Evolutionary conservation across 2,113 vertebrate genomes (phyloP), one percentile per base, ranked within the genome.

Genomic region (Erythrolamprus reginae): DNA sequence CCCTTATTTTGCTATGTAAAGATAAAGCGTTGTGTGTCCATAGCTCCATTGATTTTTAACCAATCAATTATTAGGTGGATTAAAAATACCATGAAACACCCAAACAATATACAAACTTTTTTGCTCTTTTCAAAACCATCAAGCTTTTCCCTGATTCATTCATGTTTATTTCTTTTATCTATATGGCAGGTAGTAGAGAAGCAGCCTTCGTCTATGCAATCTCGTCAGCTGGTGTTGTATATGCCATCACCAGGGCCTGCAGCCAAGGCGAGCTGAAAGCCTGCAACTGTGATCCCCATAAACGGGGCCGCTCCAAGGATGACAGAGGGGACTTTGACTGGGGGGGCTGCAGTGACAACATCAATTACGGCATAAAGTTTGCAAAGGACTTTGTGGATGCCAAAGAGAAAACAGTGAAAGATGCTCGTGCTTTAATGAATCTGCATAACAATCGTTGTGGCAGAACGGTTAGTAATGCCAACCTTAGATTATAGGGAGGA

Each of bases 261-360:
- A 99, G 99, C 96, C 99, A 99, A 88, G 99, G 99, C 0, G 98
- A 99, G 93, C 98, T 99, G 88, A 99, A 98, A 95, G 97, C 96
- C 4, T 99, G 99, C 77, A 97, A 97, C 96, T 99, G 99, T 38
- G 99, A 99, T 95, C 98, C 98, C 0, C 98, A 98, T 55, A 99
- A 98, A 94, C 98, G 98, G 1, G 99, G 98, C 56, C 97, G 98
- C 82, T 93, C 96, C 26, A 97, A 94, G 52, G 98, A 99, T 15
- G 97, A 97, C 8, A 96, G 97, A 58, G 99, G 99, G 85, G 99
- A 99, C 92, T 99, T 99, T 38, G 98, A 99, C 96, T 99, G 99
- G 99, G 99, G 99, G 0, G 99, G 99, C 95, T 99, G 99, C 94
- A 99, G 99, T 3, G 99, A 99, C 97, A 99, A 99, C 93, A 99